Evolutionary conservation across 2,113 vertebrate species (phyloP).

Genomic region (Nycticryphes semicollaris): DNA sequence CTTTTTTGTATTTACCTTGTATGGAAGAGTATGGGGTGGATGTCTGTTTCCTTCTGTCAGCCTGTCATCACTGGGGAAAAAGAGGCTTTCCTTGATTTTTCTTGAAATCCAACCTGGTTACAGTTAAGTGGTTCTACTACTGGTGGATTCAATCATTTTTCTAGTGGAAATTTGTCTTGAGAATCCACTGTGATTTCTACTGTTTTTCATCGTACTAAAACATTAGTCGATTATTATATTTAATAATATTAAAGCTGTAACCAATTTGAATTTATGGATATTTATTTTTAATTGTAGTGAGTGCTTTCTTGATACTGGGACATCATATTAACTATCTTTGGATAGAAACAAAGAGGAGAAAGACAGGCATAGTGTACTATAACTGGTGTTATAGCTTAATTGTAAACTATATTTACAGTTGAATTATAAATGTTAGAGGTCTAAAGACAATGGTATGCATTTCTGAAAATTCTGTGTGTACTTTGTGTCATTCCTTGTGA

Average conservation of each 20-base stretch:
- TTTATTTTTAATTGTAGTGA: neutral
- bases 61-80: neutral
- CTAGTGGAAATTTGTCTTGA: neutral
- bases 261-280: neutral
- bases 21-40: conserved; percentile 4
- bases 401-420: neutral
- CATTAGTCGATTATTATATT: neutral
- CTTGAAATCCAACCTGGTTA: neutral
- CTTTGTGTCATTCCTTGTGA: neutral
- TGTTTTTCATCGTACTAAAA: neutral
- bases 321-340: neutral
- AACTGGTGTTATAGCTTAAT: neutral
- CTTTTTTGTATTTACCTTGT: conserved; percentile 51
- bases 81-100: neutral
- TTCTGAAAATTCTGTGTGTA: neutral
- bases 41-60: neutral
- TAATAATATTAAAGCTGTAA: neutral
- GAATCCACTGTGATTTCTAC: neutral
- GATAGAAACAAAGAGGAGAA: neutral
- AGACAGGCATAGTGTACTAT: neutral
- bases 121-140: neutral
- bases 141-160: neutral
- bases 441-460: neutral
- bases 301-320: neutral
- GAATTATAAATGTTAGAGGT: neutral